These are phyloP conservation scores for Cepaea nemoralis DNA, from an alignment of 1,140 invertebrate species.

Conservation along the genomic window DNA sequence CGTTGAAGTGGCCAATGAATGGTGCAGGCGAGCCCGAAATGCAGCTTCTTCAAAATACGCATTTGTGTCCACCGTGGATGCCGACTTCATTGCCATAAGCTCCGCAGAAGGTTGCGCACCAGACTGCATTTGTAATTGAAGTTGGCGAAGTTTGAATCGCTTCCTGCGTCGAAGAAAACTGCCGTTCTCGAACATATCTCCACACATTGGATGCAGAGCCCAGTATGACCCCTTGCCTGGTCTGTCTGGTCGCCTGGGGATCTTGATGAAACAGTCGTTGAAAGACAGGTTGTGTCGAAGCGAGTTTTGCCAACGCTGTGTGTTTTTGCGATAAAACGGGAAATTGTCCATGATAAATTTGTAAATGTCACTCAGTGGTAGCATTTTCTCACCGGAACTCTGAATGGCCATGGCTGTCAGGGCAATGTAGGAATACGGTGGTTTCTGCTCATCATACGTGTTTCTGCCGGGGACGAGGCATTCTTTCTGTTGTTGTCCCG, in stretches of 20 bases:
- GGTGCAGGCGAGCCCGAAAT: constrained; percentile 52
- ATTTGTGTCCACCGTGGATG: not conserved
- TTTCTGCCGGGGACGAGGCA: constrained; percentile 93
- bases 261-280: constrained; percentile 78
- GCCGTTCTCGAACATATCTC: constrained; percentile 84
- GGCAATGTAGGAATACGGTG: constrained; percentile 96
- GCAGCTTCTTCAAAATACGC: constrained; percentile 45
- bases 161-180: constrained; percentile 87
- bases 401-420: constrained; percentile 97
- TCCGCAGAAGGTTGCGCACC: constrained; percentile 30
- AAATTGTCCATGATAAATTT: constrained; percentile 87
- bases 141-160: constrained; percentile 79
- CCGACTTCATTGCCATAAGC: constrained; percentile 22
- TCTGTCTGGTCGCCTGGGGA: constrained; percentile 81
- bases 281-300: constrained; percentile 75
- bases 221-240: constrained; percentile 73
- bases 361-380: constrained; percentile 93
- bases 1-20: constrained; percentile 44
- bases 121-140: constrained; percentile 29
- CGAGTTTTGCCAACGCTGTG: constrained; percentile 77
- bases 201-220: constrained; percentile 74
- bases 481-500: constrained; percentile 66
- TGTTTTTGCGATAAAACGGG: constrained; percentile 91
- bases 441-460: constrained; percentile 93
- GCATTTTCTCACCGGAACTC: constrained; percentile 93